Evolutionary conservation across 2,113 vertebrate genomes (phyloP).

Genomic region (Centropus bengalensis): DNA sequence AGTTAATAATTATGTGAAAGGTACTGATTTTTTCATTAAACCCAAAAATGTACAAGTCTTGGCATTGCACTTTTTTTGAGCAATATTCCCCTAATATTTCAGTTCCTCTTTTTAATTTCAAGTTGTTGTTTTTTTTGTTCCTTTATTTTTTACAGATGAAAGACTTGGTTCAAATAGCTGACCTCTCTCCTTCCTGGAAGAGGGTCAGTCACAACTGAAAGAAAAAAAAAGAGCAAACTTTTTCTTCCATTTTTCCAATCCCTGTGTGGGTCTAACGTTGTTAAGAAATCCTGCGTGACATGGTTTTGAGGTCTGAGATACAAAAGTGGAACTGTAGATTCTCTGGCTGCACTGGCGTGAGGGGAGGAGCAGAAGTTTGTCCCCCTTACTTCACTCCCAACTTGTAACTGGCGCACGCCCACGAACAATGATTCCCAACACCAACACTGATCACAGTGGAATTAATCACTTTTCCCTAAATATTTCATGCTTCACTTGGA

Average conservation of each 20-base stretch:
- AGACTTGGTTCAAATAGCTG: not conserved
- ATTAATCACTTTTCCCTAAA: not conserved
- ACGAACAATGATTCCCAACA: not conserved
- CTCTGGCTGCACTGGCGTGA: not conserved
- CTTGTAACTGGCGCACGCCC: not conserved
- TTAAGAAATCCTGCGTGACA: not conserved
- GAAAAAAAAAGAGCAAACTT: not conserved
- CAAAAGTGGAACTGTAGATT: not conserved
- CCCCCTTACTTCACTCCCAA: not conserved
- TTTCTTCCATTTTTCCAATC: not conserved
- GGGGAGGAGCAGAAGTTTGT: not conserved
- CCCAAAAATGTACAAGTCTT: not conserved
- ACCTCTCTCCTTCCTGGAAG: not conserved
- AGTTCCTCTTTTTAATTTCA: not conserved
- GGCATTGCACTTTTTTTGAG: not conserved
- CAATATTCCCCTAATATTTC: not conserved
- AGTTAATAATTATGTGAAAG: not conserved
- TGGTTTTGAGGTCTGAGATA: not conserved
- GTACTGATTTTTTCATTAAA: not conserved
- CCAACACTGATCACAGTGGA: fast-evolving
- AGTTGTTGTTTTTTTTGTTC: not conserved
- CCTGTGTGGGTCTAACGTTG: not conserved
- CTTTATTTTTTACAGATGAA: not conserved
- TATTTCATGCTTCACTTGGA: not conserved
- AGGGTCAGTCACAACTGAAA: not conserved